phyloP scores from a whole-genome alignment of 1,140 invertebrate species.

The Diabrotica virgifera region DNA sequence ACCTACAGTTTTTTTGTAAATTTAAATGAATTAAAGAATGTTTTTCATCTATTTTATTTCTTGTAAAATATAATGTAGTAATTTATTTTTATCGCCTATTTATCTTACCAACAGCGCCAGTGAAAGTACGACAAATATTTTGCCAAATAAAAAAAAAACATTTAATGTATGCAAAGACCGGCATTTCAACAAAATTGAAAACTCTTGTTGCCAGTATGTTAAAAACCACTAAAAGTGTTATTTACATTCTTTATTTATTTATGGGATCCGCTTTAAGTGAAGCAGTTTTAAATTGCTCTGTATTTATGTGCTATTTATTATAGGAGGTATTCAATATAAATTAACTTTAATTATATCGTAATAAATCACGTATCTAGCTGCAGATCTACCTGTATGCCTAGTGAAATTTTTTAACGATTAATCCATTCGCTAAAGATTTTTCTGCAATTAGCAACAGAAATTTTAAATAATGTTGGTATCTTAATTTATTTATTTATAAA shows the following conservation, averaged over 20 bases:
- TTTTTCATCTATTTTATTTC: too few relatives aligned
- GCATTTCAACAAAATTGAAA: neutral
- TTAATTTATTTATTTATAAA: too few relatives aligned
- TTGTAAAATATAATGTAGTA: too few relatives aligned
- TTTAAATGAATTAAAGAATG: too few relatives aligned
- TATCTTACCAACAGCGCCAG: neutral
- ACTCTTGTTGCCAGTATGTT: neutral
- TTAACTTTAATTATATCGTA: constrained; percentile 13
- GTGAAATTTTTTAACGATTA: too few relatives aligned
- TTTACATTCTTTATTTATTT: constrained; percentile 13
- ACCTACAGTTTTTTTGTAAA: too few relatives aligned
- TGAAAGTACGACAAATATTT: neutral
- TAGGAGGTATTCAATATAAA: constrained; percentile 7
- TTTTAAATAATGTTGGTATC: too few relatives aligned
- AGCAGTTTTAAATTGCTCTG: constrained; percentile 13
- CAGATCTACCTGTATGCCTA: neutral
- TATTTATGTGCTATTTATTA: constrained; percentile 15
- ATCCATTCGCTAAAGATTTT: too few relatives aligned
- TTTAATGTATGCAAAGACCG: neutral
- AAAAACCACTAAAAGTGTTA: neutral
- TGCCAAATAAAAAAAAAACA: neutral
- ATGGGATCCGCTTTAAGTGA: neutral
- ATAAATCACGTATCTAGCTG: constrained; percentile 7
- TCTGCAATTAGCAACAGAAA: too few relatives aligned
- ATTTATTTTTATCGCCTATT: too few relatives aligned